phyloP scores from a whole-genome alignment of 92 coral and sea anemone species.

The Isaurus tuberculatus region DNA sequence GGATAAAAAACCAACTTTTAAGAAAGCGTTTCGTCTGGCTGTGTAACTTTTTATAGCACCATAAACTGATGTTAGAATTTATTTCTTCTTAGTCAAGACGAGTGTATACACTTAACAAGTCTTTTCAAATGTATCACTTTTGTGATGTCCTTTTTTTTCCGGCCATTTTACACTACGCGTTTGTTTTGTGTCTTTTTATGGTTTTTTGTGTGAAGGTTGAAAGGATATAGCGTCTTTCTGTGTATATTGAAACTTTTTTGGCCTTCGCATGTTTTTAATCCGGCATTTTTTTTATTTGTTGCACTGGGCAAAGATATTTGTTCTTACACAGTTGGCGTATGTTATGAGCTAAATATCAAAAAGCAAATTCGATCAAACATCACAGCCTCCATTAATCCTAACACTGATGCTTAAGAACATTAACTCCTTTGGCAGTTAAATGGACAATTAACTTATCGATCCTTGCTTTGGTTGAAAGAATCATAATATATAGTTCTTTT shows the following conservation, averaged over 20 bases:
- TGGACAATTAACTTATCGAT: slow-evolving; percentile 29
- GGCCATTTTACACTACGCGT: not conserved
- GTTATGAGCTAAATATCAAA: not conserved
- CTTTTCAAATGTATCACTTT: slow-evolving; percentile 22
- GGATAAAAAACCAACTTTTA: not conserved
- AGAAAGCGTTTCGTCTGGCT: not conserved
- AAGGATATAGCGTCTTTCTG: not conserved
- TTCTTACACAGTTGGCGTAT: not conserved
- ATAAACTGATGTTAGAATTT: not conserved
- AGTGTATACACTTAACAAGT: slow-evolving; percentile 26
- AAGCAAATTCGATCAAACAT: slow-evolving; percentile 18
- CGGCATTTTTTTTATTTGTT: not conserved
- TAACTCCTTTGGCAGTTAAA: slow-evolving; percentile 21
- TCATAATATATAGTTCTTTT: not conserved
- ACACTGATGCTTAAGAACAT: not conserved
- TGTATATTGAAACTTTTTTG: not conserved
- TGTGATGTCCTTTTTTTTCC: not conserved
- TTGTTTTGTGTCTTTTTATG: slow-evolving; percentile 2
- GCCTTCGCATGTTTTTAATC: not conserved
- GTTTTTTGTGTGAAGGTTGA: not conserved
- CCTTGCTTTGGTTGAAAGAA: not conserved
- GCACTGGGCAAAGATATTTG: not conserved
- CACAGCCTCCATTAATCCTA: not conserved
- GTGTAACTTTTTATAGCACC: not conserved
- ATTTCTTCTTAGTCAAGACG: not conserved